Conservation (phyloP, 2,888 invertebrate species). For the Cerceris rybyensis region DNA sequence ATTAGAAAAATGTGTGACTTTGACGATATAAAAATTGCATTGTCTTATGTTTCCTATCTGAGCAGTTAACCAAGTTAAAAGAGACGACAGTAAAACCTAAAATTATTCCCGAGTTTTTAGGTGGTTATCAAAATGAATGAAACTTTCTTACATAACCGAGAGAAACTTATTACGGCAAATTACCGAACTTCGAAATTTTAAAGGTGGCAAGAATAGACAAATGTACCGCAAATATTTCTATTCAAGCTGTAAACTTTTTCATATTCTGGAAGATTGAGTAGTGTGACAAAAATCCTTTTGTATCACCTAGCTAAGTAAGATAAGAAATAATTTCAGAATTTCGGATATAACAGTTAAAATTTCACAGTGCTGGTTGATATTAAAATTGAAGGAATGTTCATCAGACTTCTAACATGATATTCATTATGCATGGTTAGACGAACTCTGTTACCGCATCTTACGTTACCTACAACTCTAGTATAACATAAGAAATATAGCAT, state of each 20-base stretch:
- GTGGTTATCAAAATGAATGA: background rate
- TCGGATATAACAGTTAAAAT: no score
- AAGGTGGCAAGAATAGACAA: slow-evolving; percentile 11
- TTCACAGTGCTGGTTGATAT: no score
- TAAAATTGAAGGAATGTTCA: no score
- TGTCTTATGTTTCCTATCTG: background rate
- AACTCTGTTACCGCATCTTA: no score
- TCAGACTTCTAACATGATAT: no score
- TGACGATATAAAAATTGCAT: no score
- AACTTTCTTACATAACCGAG: slow-evolving; percentile 24
- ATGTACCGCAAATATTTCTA: slow-evolving; percentile 30
- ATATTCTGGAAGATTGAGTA: slow-evolving; percentile 35
- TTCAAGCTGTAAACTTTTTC: slow-evolving; percentile 29
- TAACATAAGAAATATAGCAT: no score
- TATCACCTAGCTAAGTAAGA: background rate
- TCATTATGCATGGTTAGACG: no score
- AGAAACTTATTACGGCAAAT: slow-evolving; percentile 59
- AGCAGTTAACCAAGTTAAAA: background rate
- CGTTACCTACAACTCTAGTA: no score
- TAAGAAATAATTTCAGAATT: no score
- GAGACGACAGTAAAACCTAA: background rate
- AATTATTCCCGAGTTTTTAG: background rate
- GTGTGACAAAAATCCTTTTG: slow-evolving; percentile 26
- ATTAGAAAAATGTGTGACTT: no score
- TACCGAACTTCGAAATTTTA: slow-evolving; percentile 41